phyloP scores from a whole-genome alignment of 2,888 invertebrate species.

The Eilema caniola region DNA sequence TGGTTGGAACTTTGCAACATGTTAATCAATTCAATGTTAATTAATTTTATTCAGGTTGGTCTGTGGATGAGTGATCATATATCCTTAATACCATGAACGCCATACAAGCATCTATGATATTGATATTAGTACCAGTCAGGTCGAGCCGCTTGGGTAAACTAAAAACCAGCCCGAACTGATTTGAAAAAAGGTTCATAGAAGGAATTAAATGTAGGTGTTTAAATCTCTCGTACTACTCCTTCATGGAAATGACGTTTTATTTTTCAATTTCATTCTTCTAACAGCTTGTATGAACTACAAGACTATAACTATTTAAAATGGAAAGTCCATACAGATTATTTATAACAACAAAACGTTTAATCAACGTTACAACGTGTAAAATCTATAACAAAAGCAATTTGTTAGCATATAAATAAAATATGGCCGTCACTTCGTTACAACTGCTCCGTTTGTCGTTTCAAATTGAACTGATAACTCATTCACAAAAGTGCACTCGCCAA shows the following conservation, averaged over 20 bases:
- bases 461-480: conserved; percentile 50
- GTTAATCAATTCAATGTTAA: too few species aligned
- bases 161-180: neutral
- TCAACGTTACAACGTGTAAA: neutral
- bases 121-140: too few species aligned
- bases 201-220: neutral
- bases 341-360: neutral
- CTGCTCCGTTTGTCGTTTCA: conserved; percentile 41
- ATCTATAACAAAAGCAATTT: conserved; percentile 8
- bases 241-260: too few species aligned
- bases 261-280: neutral
- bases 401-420: conserved; percentile 36
- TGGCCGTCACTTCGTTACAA: conserved; percentile 30
- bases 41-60: too few species aligned
- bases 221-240: neutral
- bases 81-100: too few species aligned
- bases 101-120: too few species aligned
- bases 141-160: too few species aligned
- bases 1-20: too few species aligned
- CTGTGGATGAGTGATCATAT: too few species aligned
- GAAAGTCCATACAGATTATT: neutral
- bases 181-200: neutral
- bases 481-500: conserved; percentile 24
- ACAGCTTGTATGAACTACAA: too few species aligned
- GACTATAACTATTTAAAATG: neutral